These are phyloP conservation scores for Ips nitidus DNA, from an alignment of 1,140 invertebrate genomes.

Conservation along the genomic window DNA sequence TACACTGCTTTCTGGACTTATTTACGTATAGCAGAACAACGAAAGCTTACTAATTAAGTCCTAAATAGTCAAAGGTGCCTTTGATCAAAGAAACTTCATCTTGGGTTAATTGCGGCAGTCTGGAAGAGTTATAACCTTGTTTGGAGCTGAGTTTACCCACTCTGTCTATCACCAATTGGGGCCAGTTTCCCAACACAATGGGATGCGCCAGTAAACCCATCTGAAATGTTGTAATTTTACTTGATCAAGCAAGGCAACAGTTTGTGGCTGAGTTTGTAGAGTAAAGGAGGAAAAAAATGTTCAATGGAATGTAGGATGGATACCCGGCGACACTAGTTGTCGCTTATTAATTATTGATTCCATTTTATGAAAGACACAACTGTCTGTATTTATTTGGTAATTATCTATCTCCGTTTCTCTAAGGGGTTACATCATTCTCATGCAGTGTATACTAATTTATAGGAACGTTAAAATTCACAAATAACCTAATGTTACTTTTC, in stretches of 20 bases:
- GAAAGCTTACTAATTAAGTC: constrained; percentile 10
- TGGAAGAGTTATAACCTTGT: constrained; percentile 60
- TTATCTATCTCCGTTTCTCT: too few species aligned
- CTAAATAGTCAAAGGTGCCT: constrained; percentile 39
- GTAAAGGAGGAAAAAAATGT: background rate
- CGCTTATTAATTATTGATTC: too few species aligned
- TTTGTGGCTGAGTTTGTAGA: background rate
- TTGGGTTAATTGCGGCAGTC: constrained; percentile 62
- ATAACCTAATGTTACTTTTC: background rate
- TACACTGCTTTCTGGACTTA: background rate
- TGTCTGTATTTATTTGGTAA: too few species aligned
- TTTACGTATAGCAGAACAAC: background rate
- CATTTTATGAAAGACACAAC: too few species aligned
- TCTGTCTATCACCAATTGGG: constrained; percentile 59
- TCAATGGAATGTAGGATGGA: background rate
- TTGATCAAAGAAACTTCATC: constrained; percentile 60
- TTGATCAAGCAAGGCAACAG: background rate
- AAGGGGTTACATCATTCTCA: too few species aligned
- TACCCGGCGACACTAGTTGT: too few species aligned
- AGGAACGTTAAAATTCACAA: background rate
- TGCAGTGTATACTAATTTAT: background rate
- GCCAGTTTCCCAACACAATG: constrained; percentile 67
- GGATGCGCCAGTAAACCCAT: constrained; percentile 65
- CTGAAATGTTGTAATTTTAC: constrained; percentile 46
- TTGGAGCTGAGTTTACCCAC: constrained; percentile 58